Conservation (phyloP, 1,140 invertebrate species). For the Mya arenaria region DNA sequence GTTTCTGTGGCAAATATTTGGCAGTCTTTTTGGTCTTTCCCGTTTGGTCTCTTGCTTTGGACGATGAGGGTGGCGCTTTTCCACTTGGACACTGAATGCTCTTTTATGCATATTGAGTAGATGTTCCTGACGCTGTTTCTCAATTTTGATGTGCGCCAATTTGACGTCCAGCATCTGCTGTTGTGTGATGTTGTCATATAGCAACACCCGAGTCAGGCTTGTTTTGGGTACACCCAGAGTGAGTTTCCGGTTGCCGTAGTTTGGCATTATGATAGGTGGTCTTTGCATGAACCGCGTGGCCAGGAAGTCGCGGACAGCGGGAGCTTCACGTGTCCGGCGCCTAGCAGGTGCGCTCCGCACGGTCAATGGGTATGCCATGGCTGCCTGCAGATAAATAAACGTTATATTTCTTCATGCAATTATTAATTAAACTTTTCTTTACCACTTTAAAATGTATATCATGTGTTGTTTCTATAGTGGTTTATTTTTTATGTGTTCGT, state of each 20-base stretch:
- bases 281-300: slow-evolving; percentile 70
- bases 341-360: neutral
- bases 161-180: slow-evolving; percentile 75
- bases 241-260: slow-evolving; percentile 70
- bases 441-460: no score
- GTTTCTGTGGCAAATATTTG: neutral
- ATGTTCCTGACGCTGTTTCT: slow-evolving; percentile 60
- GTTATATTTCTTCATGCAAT: no score
- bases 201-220: slow-evolving; percentile 73
- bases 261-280: slow-evolving; percentile 75
- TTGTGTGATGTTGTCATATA: slow-evolving; percentile 77
- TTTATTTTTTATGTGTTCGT: no score
- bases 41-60: neutral
- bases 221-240: slow-evolving; percentile 68
- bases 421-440: no score
- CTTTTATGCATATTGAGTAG: slow-evolving; percentile 68
- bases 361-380: neutral
- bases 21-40: neutral
- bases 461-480: no score
- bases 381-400: neutral
- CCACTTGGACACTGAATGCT: slow-evolving; percentile 62
- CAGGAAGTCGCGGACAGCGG: neutral
- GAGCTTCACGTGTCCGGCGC: neutral
- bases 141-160: slow-evolving; percentile 66
- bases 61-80: slow-evolving; percentile 57